Percentiles rank a stretch among this genome's conserved stretches.
These are phyloP conservation scores for Periplaneta americana DNA, from an alignment of 1,140 invertebrate species.

Conservation along the genomic window DNA sequence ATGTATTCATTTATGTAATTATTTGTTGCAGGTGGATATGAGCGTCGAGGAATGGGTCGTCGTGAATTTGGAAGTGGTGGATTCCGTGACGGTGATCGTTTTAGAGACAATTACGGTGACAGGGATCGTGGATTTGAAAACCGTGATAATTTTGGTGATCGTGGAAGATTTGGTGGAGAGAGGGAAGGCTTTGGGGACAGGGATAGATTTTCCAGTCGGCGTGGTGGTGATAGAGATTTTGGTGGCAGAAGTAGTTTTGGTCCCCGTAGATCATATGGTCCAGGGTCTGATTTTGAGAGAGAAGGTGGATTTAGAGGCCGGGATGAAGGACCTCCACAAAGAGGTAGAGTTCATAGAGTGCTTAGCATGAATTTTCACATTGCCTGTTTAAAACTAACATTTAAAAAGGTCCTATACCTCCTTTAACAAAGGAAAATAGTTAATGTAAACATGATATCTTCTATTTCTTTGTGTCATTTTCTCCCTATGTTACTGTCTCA, in stretches of 20 bases:
- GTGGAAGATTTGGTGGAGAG: slow-evolving; percentile 23
- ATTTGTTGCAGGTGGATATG: neutral
- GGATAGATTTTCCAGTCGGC: slow-evolving; percentile 15
- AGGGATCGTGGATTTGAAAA: slow-evolving; percentile 22
- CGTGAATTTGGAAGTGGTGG: slow-evolving; percentile 30
- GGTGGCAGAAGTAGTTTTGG: slow-evolving; percentile 31
- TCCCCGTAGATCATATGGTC: slow-evolving; percentile 20
- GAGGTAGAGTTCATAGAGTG: neutral
- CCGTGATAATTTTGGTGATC: slow-evolving; percentile 28
- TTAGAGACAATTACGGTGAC: slow-evolving; percentile 24
- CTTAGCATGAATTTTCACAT: too few relatives aligned
- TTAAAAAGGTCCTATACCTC: too few relatives aligned
- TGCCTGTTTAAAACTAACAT: too few relatives aligned
- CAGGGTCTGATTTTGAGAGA: neutral
- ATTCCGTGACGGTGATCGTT: slow-evolving; percentile 24
- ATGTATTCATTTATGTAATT: neutral
- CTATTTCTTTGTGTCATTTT: too few relatives aligned
- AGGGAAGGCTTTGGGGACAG: slow-evolving; percentile 28
- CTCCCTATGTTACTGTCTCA: too few relatives aligned
- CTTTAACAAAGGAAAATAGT: too few relatives aligned
- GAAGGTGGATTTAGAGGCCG: slow-evolving; percentile 23
- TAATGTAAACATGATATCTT: too few relatives aligned
- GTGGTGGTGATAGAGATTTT: slow-evolving; percentile 29
- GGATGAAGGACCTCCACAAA: slow-evolving; percentile 16
- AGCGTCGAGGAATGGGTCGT: neutral